Percentiles rank a stretch among this genome's conserved stretches.
phyloP scores from a whole-genome alignment of 2,888 invertebrate species.

The Leptinotarsa haldemani region DNA sequence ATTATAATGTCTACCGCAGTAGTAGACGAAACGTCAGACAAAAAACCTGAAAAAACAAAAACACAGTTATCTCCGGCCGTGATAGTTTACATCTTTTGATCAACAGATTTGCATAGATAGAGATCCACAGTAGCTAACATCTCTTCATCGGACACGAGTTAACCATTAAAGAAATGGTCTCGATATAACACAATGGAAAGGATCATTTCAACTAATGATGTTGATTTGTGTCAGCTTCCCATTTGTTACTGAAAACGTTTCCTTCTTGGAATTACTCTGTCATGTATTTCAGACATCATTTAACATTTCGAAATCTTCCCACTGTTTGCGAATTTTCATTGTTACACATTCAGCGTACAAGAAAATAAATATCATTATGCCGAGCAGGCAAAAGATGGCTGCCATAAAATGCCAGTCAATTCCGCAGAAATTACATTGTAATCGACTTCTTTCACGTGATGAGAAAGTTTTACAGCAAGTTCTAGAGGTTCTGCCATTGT shows the following conservation, averaged over 20 bases:
- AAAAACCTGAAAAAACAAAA: no score
- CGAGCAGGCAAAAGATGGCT: slow-evolving; percentile 6
- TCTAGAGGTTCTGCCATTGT: neutral
- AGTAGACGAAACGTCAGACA: no score
- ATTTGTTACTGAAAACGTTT: neutral
- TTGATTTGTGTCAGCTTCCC: neutral
- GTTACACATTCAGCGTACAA: neutral
- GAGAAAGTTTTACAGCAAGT: neutral
- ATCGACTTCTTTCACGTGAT: slow-evolving; percentile 2
- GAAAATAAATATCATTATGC: slow-evolving; percentile 10
- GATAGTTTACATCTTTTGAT: no score
- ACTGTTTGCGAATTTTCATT: neutral
- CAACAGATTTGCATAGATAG: no score
- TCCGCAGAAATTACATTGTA: neutral
- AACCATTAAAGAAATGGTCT: no score
- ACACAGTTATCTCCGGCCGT: no score
- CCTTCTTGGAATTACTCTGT: neutral
- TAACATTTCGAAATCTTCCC: neutral
- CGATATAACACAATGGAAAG: neutral
- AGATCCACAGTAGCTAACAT: no score
- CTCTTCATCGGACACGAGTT: no score
- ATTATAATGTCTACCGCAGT: no score
- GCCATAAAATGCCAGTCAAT: neutral
- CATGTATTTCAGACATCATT: slow-evolving; percentile 2
- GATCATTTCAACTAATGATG: neutral